Evolutionary conservation across 2,113 vertebrate genomes (phyloP).

Genomic region (Syrrhaptes paradoxus): DNA sequence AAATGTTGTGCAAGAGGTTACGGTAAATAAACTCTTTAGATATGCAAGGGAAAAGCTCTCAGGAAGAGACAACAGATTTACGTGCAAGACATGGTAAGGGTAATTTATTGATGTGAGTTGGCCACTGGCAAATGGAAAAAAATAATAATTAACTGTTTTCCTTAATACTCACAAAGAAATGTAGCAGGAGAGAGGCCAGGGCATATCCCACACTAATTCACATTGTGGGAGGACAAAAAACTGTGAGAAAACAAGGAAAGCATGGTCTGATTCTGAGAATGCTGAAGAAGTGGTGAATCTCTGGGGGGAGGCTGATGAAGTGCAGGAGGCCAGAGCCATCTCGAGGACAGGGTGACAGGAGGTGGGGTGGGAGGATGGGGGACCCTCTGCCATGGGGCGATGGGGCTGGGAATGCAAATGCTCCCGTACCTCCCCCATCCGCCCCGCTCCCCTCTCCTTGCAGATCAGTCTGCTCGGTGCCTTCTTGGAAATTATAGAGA

Average conservation of each 20-base stretch:
- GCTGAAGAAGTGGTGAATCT: background rate
- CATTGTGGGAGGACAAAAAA: background rate
- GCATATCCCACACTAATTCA: background rate
- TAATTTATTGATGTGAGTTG: conserved; percentile 37
- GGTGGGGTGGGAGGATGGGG: background rate
- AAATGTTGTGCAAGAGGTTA: background rate
- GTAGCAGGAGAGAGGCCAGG: background rate
- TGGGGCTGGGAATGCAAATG: background rate
- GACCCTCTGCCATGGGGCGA: background rate
- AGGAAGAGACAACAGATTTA: background rate
- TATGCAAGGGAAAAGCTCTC: background rate
- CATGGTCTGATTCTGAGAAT: background rate
- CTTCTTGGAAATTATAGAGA: background rate
- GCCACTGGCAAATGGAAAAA: background rate
- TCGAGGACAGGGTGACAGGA: rapidly evolving
- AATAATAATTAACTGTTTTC: conserved; percentile 13
- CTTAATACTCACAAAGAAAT: conserved; percentile 35
- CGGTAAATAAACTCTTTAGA: conserved; percentile 25
- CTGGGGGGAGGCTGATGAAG: background rate
- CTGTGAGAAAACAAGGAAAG: background rate
- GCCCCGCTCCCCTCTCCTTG: rapidly evolving
- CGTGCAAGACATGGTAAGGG: background rate
- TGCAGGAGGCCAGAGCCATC: background rate
- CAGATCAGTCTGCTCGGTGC: background rate
- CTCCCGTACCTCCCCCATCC: background rate